Evolutionary conservation across 2,113 vertebrate genomes (phyloP), one percentile per base, ranked within the genome.

Genomic region (Corvus cornix): DNA sequence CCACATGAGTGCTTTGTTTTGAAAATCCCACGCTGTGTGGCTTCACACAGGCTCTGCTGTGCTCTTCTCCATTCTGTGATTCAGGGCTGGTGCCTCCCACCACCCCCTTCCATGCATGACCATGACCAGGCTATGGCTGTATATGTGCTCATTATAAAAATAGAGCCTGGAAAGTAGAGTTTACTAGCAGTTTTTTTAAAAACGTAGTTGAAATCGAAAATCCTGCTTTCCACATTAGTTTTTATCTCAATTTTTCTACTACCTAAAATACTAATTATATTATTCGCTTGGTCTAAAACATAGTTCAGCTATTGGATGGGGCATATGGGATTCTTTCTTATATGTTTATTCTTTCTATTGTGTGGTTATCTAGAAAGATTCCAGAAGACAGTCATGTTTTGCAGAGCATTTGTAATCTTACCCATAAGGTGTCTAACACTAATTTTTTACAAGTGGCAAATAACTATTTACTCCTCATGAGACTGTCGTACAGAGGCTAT

Each of bases 1-100:
- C 75, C 89, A 95, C 91, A 72, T 75, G 78, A 93, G 67, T 86
- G 90, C 87, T 95, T 96, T 97, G 91, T 96, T 94, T 95, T 86
- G 67, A 90, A 93, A 96, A 95, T 95, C 79, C 75, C 95, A 96
- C 5, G 2, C 82, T 94, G 75, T 87, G 89, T 76, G 43, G n/a
- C 46, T 93, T 91, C 95, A 83, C 66, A 91, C 55, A 39, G 75
- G 67, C 70, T 90, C 63, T 86, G 55, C 68, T 90, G 46, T 30
- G 23, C 75, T 51, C 66, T 83, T 33, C 49, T 85, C 39, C 14
- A 5, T 3, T 16, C 63, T 6, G 28, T 8, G 31, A 89, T 72
- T 78, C 87, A 60, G 73, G 28, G 41, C 69, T 88, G 58, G 37
- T 89, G 77, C 37, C 31, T 84, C 37, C 69, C 76, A 69, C 17